phyloP scores from a whole-genome alignment of 1,140 invertebrate genomes.

The Stratiolaelaps scimitus region DNA sequence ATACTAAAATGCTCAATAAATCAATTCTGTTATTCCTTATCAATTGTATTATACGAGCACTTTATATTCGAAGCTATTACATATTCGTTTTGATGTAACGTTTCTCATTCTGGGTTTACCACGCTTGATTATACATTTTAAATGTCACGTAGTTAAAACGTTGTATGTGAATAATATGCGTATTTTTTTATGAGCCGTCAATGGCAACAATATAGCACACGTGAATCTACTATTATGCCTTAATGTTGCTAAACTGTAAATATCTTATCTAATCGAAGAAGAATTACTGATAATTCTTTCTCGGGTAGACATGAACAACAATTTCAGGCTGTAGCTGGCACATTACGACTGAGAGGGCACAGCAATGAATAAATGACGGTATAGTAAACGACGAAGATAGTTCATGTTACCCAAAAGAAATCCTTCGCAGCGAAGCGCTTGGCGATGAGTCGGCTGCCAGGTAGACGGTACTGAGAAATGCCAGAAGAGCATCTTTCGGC shows the following conservation, averaged over 20 bases:
- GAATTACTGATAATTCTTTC: too few relatives aligned
- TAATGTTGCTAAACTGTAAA: too few relatives aligned
- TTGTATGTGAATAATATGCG: too few relatives aligned
- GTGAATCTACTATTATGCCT: neutral
- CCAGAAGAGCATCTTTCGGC: neutral
- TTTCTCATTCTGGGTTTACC: too few relatives aligned
- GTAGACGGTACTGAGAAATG: slow-evolving; percentile 3
- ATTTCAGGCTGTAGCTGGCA: neutral
- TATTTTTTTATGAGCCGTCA: neutral
- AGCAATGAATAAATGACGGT: neutral
- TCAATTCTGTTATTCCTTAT: too few relatives aligned
- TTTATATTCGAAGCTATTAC: too few relatives aligned
- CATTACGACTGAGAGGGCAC: neutral
- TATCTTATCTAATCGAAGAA: too few relatives aligned
- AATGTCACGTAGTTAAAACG: too few relatives aligned
- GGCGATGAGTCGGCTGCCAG: neutral
- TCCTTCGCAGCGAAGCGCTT: neutral
- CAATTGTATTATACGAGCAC: too few relatives aligned
- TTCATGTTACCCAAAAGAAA: neutral
- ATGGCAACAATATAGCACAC: neutral
- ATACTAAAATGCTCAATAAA: too few relatives aligned
- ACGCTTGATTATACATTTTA: too few relatives aligned
- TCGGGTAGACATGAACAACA: neutral
- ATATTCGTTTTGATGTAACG: too few relatives aligned
- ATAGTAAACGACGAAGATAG: neutral